A percentile compares a stretch with the other conserved stretches of the same genome.
Evolutionary conservation across 2,113 vertebrate species (phyloP).

Genomic region (Campylomormyrus numenius): DNA sequence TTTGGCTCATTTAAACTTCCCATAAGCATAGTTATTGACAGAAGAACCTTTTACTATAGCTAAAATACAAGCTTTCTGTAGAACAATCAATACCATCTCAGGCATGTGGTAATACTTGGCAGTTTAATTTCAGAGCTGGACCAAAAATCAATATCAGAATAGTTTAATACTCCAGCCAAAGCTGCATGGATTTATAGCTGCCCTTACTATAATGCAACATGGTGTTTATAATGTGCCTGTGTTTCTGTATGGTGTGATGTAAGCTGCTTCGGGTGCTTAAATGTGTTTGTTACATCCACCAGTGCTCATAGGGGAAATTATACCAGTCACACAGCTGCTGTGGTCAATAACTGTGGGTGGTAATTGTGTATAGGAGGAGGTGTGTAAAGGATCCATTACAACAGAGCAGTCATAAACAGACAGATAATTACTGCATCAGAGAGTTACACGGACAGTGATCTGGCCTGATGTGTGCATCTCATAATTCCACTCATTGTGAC

Average conservation of each 20-base stretch:
- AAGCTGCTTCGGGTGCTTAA: not conserved
- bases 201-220: not conserved
- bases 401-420: not conserved
- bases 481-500: slow-evolving; percentile 1
- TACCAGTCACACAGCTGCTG: not conserved
- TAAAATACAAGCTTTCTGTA: slow-evolving; percentile 45
- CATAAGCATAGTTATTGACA: not conserved
- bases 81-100: slow-evolving; percentile 72
- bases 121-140: slow-evolving; percentile 71
- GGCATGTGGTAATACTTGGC: slow-evolving; percentile 60
- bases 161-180: slow-evolving; percentile 53
- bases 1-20: not conserved
- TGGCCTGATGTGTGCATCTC: not conserved
- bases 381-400: not conserved
- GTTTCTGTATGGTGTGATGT: slow-evolving; percentile 22
- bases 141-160: slow-evolving; percentile 59
- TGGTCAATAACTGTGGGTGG: not conserved
- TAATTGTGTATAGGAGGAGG: slow-evolving; percentile 1
- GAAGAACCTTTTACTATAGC: slow-evolving; percentile 10
- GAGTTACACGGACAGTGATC: not conserved
- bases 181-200: slow-evolving; percentile 26
- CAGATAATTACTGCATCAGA: slow-evolving; percentile 12
- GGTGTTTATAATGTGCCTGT: not conserved
- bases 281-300: not conserved
- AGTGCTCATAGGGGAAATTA: not conserved